Evolutionary conservation across 2,797 vertebrate species (phyloP).

Genomic region (Kryptopterus vitreolus): DNA sequence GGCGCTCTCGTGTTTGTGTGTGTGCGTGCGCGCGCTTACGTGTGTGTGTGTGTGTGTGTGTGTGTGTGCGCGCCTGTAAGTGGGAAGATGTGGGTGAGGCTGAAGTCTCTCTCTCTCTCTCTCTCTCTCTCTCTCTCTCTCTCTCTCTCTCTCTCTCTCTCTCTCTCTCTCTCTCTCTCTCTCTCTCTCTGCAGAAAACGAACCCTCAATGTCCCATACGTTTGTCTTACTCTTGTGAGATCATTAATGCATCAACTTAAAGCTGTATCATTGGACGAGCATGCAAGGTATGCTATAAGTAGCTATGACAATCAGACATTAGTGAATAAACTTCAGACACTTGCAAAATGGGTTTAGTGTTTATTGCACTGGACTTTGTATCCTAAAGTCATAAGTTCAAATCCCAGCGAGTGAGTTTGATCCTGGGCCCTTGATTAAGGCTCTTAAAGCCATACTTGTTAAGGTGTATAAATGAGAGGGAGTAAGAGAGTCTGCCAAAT

Average conservation of each 20-base stretch:
- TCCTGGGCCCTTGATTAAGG: too few species aligned
- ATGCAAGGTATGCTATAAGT: background rate
- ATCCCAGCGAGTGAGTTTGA: too few species aligned
- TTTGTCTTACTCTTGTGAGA: background rate
- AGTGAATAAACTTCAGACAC: background rate
- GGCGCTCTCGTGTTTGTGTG: background rate
- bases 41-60: background rate
- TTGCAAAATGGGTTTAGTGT: background rate
- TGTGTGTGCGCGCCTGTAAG: background rate
- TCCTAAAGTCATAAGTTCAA: too few species aligned
- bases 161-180: background rate
- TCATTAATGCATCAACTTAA: background rate
- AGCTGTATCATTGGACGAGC: too few species aligned
- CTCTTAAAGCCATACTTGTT: too few species aligned
- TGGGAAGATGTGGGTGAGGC: slow-evolving; percentile 8
- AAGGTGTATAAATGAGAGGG: too few species aligned
- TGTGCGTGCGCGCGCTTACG: background rate
- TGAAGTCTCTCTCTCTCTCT: background rate
- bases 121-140: background rate
- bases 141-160: slow-evolving; percentile 13
- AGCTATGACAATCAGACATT: background rate
- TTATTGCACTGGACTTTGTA: too few species aligned
- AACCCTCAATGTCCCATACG: background rate
- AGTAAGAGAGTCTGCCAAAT: too few species aligned
- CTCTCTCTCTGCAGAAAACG: background rate